Evolutionary conservation across 2,888 invertebrate genomes (phyloP).

Genomic region (Acanthococcus lagerstroemiae): DNA sequence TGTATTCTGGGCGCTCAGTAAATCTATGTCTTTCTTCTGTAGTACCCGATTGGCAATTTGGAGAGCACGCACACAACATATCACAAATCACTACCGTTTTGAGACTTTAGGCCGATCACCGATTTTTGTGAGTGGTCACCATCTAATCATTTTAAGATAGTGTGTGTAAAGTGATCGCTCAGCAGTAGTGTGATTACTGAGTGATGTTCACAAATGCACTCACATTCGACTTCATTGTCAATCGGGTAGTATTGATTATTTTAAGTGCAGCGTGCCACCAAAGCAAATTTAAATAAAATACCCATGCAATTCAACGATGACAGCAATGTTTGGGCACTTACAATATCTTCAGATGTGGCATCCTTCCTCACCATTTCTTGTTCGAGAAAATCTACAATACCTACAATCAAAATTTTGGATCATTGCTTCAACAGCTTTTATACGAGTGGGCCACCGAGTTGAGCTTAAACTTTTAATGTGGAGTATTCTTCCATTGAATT

Average conservation of each 20-base stretch:
- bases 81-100: no score
- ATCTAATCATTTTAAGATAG: no score
- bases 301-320: slow-evolving; percentile 7
- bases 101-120: no score
- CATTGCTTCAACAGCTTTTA: slow-evolving; percentile 10
- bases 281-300: slow-evolving; percentile 9
- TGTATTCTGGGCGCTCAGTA: slow-evolving; percentile 5
- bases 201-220: no score
- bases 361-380: background rate
- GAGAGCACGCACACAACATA: no score
- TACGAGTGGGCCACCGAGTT: background rate
- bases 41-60: no score
- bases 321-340: background rate
- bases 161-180: no score
- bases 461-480: slow-evolving; percentile 16
- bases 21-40: slow-evolving; percentile 10
- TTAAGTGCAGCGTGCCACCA: slow-evolving; percentile 6
- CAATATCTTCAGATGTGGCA: background rate
- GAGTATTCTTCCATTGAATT: slow-evolving; percentile 7
- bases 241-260: background rate
- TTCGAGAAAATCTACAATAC: slow-evolving; percentile 4
- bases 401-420: no score
- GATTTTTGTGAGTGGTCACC: no score
- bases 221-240: no score
- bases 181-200: no score